phyloP scores from a whole-genome alignment of 2,797 vertebrate species.

The Darevskia nairensis region DNA sequence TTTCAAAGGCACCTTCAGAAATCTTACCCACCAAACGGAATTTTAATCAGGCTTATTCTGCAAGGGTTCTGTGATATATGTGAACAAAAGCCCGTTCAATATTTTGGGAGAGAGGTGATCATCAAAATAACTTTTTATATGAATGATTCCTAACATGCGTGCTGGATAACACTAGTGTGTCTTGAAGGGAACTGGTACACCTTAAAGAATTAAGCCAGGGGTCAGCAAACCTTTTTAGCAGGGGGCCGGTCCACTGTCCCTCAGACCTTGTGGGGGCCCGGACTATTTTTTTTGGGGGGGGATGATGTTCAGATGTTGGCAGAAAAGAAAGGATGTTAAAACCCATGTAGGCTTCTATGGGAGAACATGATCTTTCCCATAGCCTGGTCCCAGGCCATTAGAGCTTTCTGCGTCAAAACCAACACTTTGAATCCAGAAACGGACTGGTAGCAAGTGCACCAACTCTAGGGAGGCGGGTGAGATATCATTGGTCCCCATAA shows the following conservation, averaged over 20 bases:
- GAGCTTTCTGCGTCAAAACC: no score
- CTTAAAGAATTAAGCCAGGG: neutral
- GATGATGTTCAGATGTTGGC: no score
- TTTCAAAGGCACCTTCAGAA: conserved; percentile 32
- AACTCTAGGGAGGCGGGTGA: no score
- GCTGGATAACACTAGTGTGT: neutral
- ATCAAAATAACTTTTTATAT: neutral
- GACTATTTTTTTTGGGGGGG: no score
- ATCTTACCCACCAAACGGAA: neutral
- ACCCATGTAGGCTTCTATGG: no score
- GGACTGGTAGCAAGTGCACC: no score
- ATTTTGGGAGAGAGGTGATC: neutral
- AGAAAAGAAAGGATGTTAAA: no score
- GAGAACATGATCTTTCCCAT: no score
- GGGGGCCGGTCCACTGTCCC: neutral
- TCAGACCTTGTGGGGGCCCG: neutral
- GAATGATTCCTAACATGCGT: neutral
- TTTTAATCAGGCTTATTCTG: neutral
- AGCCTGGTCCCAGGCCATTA: no score
- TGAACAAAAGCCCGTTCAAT: neutral
- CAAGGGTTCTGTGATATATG: neutral
- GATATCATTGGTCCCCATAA: no score
- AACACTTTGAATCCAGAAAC: no score
- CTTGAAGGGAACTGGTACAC: neutral
- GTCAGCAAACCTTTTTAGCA: neutral